These are phyloP conservation scores for Diabrotica balteata DNA, from an alignment of 2,888 invertebrate genomes.

Conservation along the genomic window DNA sequence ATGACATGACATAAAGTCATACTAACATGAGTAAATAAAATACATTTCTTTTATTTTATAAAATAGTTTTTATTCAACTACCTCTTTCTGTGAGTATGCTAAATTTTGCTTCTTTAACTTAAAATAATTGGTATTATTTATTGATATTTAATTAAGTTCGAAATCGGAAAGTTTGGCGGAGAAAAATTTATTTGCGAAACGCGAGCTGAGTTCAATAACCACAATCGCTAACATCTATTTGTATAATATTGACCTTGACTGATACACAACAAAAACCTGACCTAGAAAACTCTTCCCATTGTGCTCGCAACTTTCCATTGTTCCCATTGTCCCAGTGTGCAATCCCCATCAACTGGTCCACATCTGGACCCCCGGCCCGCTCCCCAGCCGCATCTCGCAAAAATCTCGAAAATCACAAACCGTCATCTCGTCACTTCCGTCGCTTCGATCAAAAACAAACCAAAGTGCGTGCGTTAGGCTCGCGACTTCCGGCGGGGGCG, in stretches of 20 bases:
- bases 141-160: no score
- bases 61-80: no score
- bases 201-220: no score
- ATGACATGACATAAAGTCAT: no score
- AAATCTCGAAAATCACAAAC: constrained; percentile 15
- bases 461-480: constrained; percentile 22
- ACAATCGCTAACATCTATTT: neutral
- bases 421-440: constrained; percentile 18
- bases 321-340: constrained; percentile 13
- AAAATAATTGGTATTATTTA: no score
- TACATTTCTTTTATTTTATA: no score
- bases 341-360: neutral
- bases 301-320: constrained; percentile 6
- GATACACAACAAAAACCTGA: constrained; percentile 17
- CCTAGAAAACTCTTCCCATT: constrained; percentile 17
- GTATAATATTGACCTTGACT: constrained; percentile 17
- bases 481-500: constrained; percentile 14
- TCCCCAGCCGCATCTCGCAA: constrained; percentile 1
- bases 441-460: constrained; percentile 22
- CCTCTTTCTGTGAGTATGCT: no score
- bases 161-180: no score
- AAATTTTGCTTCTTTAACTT: no score
- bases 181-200: no score
- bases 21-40: no score
- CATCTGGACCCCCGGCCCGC: neutral